Evolutionary conservation across 37 sponge, comb jelly and placozoan genomes (phyloP).

Genomic region (Eunapius fragilis): DNA sequence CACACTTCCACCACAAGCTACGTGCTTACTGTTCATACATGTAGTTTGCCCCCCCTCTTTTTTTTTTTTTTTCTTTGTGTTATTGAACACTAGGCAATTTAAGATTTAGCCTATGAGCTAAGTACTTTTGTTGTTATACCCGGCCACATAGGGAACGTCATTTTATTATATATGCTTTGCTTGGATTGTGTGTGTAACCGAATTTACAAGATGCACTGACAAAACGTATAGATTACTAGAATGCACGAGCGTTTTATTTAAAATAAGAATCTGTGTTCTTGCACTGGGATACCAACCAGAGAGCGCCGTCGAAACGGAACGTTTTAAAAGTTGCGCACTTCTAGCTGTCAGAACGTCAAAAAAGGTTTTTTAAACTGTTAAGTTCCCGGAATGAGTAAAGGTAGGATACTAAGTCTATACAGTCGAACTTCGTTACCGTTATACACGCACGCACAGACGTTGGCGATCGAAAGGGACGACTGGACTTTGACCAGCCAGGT

Average conservation of each 20-base stretch:
- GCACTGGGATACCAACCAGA: not conserved
- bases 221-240: not conserved
- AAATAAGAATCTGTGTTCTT: not conserved
- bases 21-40: not conserved
- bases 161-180: not conserved
- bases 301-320: not conserved
- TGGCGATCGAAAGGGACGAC: not conserved
- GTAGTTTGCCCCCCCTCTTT: not conserved
- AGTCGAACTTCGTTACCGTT: not conserved
- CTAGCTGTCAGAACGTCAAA: too few species aligned
- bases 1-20: not conserved
- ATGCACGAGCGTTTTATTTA: not conserved
- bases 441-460: not conserved
- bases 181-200: not conserved
- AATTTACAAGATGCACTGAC: not conserved
- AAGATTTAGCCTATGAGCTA: not conserved
- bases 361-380: too few species aligned
- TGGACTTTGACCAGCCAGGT: not conserved
- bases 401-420: not conserved
- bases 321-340: too few species aligned
- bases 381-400: not conserved
- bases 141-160: too few species aligned
- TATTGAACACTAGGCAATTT: not conserved
- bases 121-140: not conserved
- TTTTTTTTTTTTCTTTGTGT: too few species aligned